Percentiles rank a stretch among this genome's conserved stretches.
phyloP scores from a whole-genome alignment of 2,797 vertebrate species.

The Bradypodion ventrale region DNA sequence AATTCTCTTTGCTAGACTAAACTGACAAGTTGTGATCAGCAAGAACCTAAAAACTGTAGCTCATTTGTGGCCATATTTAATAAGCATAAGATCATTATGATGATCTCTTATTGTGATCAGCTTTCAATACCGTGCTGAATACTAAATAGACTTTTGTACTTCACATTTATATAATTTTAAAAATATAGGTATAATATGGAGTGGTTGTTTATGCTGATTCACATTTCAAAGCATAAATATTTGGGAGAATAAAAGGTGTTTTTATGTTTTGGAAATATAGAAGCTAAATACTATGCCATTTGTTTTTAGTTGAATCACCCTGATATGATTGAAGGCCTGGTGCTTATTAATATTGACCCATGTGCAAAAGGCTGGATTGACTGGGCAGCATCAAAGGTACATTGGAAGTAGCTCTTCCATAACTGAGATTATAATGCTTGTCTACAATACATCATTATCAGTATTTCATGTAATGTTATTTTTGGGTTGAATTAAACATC shows the following conservation, averaged over 20 bases:
- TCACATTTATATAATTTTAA: no score
- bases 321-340: constrained; percentile 87
- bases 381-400: constrained; percentile 95
- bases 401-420: constrained; percentile 19
- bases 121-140: no score
- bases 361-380: constrained; percentile 97
- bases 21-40: background rate
- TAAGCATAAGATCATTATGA: no score
- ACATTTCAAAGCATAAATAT: background rate
- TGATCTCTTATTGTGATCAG: no score
- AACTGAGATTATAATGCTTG: background rate
- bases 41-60: background rate
- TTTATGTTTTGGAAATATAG: background rate
- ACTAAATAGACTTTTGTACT: no score
- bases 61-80: background rate
- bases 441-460: background rate
- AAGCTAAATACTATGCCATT: background rate
- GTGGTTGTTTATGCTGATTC: background rate
- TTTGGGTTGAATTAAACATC: background rate
- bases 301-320: constrained; percentile 84
- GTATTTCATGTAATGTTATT: background rate
- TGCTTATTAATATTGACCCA: constrained; percentile 92
- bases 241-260: background rate
- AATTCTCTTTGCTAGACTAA: background rate
- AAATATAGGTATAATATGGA: background rate